Percentiles rank a stretch among this genome's conserved stretches.
Evolutionary conservation across 2,113 vertebrate genomes (phyloP).

Genomic region (Machaerirhynchus nigripectus): DNA sequence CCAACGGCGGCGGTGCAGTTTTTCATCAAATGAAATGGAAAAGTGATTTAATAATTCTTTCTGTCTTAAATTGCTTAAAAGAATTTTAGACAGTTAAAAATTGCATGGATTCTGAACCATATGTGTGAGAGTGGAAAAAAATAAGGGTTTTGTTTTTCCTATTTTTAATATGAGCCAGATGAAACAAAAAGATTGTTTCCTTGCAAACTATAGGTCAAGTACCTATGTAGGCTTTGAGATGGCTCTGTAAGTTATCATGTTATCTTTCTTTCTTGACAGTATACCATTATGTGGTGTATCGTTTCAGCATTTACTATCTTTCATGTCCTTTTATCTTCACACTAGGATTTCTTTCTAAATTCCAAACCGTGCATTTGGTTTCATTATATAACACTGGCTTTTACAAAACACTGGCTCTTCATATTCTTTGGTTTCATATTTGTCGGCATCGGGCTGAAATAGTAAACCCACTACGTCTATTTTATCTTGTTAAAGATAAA

Average conservation of each 20-base stretch:
- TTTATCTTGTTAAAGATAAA: slow-evolving; percentile 77
- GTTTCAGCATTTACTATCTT: slow-evolving; percentile 87
- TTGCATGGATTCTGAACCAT: slow-evolving; percentile 85
- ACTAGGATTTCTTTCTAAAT: slow-evolving; percentile 80
- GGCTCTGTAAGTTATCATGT: slow-evolving; percentile 90
- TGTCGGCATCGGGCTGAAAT: slow-evolving; percentile 71
- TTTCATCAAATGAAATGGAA: slow-evolving; percentile 86
- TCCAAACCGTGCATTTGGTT: slow-evolving; percentile 74
- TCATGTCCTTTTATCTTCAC: slow-evolving; percentile 82
- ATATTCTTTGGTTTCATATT: slow-evolving; percentile 77
- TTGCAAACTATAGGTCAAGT: slow-evolving; percentile 86
- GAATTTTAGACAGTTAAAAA: slow-evolving; percentile 83
- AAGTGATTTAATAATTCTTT: slow-evolving; percentile 88
- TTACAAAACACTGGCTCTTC: slow-evolving; percentile 70
- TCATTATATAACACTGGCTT: slow-evolving; percentile 74
- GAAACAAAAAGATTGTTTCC: slow-evolving; percentile 88
- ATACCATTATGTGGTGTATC: slow-evolving; percentile 89
- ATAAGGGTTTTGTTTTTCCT: slow-evolving; percentile 82
- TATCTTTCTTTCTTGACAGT: slow-evolving; percentile 91
- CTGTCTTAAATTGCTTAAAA: slow-evolving; percentile 82
- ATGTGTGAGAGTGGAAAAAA: slow-evolving; percentile 81
- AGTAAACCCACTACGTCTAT: slow-evolving; percentile 73
- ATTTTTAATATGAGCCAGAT: slow-evolving; percentile 86
- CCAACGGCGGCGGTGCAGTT: slow-evolving; percentile 78
- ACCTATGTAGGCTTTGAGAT: slow-evolving; percentile 84